These are phyloP conservation scores for Amblyjoppa proteus DNA, from an alignment of 2,888 invertebrate genomes.

Conservation along the genomic window DNA sequence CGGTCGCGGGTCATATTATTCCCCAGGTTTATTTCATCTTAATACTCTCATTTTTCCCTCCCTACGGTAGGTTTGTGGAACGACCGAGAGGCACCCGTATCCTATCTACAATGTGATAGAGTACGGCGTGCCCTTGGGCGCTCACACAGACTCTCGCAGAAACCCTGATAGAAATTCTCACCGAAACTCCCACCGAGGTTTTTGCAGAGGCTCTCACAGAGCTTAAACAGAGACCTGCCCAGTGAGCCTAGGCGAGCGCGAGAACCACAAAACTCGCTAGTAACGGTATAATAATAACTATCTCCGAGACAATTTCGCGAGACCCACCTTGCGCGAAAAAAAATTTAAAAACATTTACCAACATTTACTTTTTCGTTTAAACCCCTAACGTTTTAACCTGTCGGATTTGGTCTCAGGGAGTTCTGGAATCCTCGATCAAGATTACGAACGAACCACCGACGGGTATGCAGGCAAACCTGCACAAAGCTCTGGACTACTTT, in stretches of 20 bases:
- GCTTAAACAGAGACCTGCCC: too few species aligned
- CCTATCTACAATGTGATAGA: not conserved
- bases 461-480: slow-evolving; percentile 97
- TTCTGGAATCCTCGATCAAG: slow-evolving; percentile 97
- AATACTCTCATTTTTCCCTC: slow-evolving; percentile 30
- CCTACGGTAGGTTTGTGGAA: slow-evolving; percentile 17
- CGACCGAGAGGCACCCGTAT: slow-evolving; percentile 4
- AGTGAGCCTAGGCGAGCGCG: too few species aligned
- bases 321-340: not conserved
- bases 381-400: not conserved
- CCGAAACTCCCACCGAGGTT: not conserved
- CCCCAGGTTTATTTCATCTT: slow-evolving; percentile 88
- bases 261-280: too few species aligned
- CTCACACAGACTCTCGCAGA: not conserved
- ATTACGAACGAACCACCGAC: slow-evolving; percentile 99
- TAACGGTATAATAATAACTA: not conserved
- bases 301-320: not conserved
- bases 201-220: not conserved
- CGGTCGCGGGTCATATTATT: slow-evolving; percentile 95
- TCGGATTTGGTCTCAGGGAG: slow-evolving; percentile 87
- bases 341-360: slow-evolving; percentile 44
- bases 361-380: slow-evolving; percentile 47
- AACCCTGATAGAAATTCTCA: not conserved
- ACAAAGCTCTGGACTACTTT: slow-evolving; percentile 97
- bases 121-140: not conserved